These are phyloP conservation scores for Chaetodon trifascialis DNA, from an alignment of 2,113 vertebrate genomes.

Conservation along the genomic window DNA sequence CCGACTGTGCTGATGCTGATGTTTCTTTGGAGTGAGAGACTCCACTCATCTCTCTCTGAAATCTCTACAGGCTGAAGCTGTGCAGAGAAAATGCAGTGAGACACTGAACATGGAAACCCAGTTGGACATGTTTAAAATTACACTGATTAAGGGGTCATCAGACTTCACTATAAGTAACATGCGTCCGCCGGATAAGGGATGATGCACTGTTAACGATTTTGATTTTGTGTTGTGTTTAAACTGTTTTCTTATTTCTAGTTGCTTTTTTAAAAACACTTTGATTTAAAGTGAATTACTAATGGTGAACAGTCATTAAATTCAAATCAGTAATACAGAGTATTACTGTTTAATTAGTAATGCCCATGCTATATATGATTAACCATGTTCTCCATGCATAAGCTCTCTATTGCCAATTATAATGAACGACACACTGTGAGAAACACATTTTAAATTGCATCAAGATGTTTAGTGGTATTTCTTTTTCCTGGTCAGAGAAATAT, in stretches of 20 bases:
- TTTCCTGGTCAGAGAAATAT: too few relatives aligned
- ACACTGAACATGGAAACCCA: slow-evolving; percentile 16
- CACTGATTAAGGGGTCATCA: not conserved
- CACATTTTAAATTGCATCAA: not conserved
- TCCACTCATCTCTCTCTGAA: slow-evolving; percentile 54
- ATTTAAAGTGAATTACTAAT: not conserved
- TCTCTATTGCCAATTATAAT: not conserved
- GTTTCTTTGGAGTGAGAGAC: slow-evolving; percentile 56
- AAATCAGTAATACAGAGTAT: not conserved
- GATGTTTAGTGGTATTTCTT: not conserved
- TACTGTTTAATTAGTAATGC: not conserved
- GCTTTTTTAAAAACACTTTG: not conserved
- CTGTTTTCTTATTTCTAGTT: not conserved
- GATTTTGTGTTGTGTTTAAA: not conserved
- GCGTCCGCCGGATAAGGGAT: not conserved
- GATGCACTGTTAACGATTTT: not conserved
- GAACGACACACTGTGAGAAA: not conserved
- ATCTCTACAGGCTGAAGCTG: slow-evolving; percentile 45
- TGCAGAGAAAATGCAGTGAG: slow-evolving; percentile 9
- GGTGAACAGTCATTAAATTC: not conserved
- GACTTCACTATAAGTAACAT: not conserved
- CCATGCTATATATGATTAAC: not conserved
- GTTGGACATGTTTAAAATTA: not conserved
- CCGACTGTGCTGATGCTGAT: slow-evolving; percentile 55
- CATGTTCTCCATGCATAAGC: not conserved